These are phyloP conservation scores for Phyllopteryx taeniolatus DNA, from an alignment of 2,113 vertebrate species.

Conservation along the genomic window DNA sequence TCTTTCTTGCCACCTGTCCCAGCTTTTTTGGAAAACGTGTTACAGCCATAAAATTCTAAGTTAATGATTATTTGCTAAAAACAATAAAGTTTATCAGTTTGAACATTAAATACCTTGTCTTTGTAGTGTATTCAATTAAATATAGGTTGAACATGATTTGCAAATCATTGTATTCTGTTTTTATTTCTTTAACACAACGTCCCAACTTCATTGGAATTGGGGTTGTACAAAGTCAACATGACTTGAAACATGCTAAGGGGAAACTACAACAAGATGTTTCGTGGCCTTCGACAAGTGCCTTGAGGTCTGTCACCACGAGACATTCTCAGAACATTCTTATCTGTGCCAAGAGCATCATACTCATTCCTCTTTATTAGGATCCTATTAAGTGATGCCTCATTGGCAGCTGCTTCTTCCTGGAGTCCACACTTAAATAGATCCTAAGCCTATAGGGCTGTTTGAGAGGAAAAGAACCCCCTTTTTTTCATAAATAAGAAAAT, in stretches of 20 bases:
- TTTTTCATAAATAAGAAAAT: neutral
- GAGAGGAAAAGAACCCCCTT: neutral
- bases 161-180: no score
- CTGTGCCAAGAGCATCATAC: conserved; percentile 7
- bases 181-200: no score
- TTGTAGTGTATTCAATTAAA: no score
- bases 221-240: neutral
- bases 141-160: no score
- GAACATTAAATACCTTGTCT: no score
- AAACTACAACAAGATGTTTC: conserved; percentile 12
- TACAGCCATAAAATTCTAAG: no score
- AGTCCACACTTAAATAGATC: conserved; percentile 19
- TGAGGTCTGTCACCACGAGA: neutral
- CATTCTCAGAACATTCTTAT: conserved; percentile 1
- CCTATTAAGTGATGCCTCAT: conserved; percentile 12
- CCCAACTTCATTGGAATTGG: no score
- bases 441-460: conserved; percentile 10
- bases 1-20: no score
- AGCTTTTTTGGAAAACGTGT: no score
- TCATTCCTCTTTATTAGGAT: conserved; percentile 17
- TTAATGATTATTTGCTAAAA: no score
- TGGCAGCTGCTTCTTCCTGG: conserved; percentile 8
- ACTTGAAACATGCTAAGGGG: neutral
- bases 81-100: no score
- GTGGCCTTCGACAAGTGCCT: conserved; percentile 9